phyloP scores from a whole-genome alignment of 1,140 invertebrate genomes.

The Aphaenogaster ashmeadi region DNA sequence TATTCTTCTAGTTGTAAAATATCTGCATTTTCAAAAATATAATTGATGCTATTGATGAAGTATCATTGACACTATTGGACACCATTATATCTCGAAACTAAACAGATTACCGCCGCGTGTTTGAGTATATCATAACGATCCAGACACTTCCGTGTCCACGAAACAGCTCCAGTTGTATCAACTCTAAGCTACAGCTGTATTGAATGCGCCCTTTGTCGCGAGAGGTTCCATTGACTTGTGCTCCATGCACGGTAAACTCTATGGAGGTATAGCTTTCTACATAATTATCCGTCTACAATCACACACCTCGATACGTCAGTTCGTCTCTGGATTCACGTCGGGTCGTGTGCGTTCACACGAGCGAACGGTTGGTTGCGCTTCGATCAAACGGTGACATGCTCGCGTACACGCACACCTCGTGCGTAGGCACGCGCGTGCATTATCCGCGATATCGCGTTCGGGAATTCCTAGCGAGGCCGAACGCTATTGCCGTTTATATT shows the following conservation, averaged over 20 bases:
- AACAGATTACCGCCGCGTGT: background rate
- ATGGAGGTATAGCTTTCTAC: slow-evolving; percentile 26
- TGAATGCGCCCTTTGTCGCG: background rate
- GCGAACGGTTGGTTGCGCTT: background rate
- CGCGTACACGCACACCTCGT: slow-evolving; percentile 2
- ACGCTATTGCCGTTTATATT: slow-evolving; percentile 70
- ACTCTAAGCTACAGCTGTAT: background rate
- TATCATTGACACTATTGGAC: background rate
- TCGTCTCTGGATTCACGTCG: background rate
- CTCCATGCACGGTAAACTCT: background rate
- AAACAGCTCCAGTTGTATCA: background rate
- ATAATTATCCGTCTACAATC: slow-evolving; percentile 39
- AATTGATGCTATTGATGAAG: background rate
- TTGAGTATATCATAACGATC: background rate
- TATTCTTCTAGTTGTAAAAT: background rate
- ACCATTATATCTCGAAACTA: background rate
- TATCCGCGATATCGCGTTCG: slow-evolving; percentile 38
- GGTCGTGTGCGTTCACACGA: slow-evolving; percentile 14
- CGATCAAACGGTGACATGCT: slow-evolving; percentile 29
- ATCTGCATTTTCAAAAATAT: background rate
- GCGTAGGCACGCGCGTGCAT: slow-evolving; percentile 14
- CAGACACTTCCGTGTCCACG: background rate
- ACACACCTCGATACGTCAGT: slow-evolving; percentile 32
- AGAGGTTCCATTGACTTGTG: slow-evolving; percentile 17
- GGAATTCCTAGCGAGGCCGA: slow-evolving; percentile 62